Percentiles rank a stretch among this genome's conserved stretches.
phyloP scores from a whole-genome alignment of 2,113 vertebrate species.

The Anser brachyrhynchus region DNA sequence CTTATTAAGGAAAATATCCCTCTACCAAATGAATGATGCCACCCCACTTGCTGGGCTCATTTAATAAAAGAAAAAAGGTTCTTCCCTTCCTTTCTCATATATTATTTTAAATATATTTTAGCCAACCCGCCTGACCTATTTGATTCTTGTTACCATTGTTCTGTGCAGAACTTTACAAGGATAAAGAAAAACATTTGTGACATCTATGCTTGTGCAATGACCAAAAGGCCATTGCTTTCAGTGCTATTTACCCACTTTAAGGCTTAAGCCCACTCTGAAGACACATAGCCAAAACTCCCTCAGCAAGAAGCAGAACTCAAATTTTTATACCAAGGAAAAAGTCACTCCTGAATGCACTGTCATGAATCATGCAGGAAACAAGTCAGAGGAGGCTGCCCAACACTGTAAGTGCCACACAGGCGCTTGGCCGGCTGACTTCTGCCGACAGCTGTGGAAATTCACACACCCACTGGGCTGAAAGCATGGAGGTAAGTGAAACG shows the following conservation, averaged over 20 bases:
- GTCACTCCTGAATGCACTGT: background rate
- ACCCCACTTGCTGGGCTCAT: background rate
- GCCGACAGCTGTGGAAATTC: background rate
- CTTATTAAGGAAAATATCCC: constrained; percentile 27
- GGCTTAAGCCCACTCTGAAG: background rate
- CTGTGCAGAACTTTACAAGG: background rate
- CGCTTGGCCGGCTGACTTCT: background rate
- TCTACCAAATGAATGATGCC: background rate
- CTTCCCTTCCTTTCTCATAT: background rate
- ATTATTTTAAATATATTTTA: background rate
- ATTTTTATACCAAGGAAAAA: background rate
- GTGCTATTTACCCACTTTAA: background rate
- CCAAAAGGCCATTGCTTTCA: background rate
- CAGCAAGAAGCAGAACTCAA: background rate
- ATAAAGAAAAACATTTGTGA: background rate
- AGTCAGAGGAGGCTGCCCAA: constrained; percentile 9
- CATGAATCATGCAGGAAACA: background rate
- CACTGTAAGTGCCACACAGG: background rate
- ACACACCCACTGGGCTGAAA: background rate
- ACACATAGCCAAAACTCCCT: background rate
- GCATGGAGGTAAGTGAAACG: background rate
- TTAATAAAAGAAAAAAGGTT: background rate
- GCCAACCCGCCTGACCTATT: background rate
- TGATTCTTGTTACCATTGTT: background rate
- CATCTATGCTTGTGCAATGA: background rate